Percentiles rank a stretch among this genome's conserved stretches.
Conservation (phyloP, 23 tunicate species). For the Halocynthia roretzi region DNA sequence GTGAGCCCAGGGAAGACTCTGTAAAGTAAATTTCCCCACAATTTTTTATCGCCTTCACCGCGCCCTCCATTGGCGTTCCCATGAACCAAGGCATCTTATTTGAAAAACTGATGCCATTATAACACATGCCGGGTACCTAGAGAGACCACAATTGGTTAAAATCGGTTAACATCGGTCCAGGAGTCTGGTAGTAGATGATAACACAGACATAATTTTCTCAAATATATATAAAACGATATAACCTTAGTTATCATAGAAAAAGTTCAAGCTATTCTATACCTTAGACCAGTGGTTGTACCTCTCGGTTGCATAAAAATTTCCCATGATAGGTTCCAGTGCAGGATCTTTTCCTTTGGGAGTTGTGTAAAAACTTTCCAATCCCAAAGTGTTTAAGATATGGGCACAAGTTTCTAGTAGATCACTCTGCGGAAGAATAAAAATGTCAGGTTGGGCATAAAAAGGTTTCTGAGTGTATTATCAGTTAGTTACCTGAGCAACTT, state of each 20-base stretch:
- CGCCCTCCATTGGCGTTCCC: no score
- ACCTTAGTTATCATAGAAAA: neutral
- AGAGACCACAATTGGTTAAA: no score
- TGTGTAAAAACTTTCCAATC: slow-evolving; percentile 56
- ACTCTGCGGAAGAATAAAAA: slow-evolving; percentile 32
- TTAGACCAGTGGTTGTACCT: slow-evolving; percentile 85
- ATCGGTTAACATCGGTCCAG: no score
- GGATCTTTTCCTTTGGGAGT: slow-evolving; percentile 27
- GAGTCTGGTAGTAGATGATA: no score
- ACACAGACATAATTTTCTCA: no score
- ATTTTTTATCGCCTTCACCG: no score
- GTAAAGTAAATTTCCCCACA: no score
- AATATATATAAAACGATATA: neutral
- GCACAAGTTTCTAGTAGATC: slow-evolving; percentile 85
- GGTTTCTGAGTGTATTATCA: neutral
- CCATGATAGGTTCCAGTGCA: slow-evolving; percentile 33
- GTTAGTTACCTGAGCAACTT: slow-evolving; percentile 60
- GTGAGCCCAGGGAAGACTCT: no score
- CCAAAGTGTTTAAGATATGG: slow-evolving; percentile 71
- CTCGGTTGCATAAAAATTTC: slow-evolving; percentile 46
- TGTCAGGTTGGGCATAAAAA: neutral
- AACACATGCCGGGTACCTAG: no score
- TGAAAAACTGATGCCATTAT: no score
- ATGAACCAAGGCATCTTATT: no score
- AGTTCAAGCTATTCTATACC: slow-evolving; percentile 22